Base-by-base conservation (phyloP, 2,113 vertebrate genomes). In the Nipponia nippon region DNA sequence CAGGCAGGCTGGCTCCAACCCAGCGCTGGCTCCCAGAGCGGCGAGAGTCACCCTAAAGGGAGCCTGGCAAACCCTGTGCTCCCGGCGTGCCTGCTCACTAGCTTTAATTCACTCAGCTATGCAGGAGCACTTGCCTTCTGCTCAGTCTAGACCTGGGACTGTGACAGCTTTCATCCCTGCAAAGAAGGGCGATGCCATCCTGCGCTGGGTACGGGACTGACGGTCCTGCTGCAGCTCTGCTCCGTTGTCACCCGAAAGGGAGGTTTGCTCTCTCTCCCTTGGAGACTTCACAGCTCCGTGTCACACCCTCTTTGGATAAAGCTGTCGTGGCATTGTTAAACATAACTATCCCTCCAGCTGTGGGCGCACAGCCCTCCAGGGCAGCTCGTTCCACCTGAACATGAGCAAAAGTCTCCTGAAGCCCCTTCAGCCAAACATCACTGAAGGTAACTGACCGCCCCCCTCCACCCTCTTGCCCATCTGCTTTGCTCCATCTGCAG, bases 171-270 rank as follows among this genome's bases (percentile, higher is more conserved):
- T 5, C 29, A 36, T 3, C 62, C 36, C 56, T 46, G 61, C 8
- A 7, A 26, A 36, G 66, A n/a, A 36, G 44, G 53, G 55, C 55
- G 56, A 30, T 16, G 46, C 44, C 73, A 22, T 13, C 61, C 59
- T 53, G 2, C 1, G 16, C 38, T 32, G 70, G 59, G 19, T 14
- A 12, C 0, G 2, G 36, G 46, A 47, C 14, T 2, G 26, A 7
- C 0, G 40, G 15, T 53, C 29, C 56, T 78, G 70, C 70, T 53
- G 83, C 27, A 34, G 46, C 34, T 67, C 55, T 67, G 66, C 53
- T 63, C 71, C 40, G 76, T 26, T 72, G 27, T n/a, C 72, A 30
- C 76, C 22, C 9, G 1, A 40, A 50, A 63, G 42, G 23, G 26
- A 73, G 23, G 16, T 91, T 73, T 70, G 26, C 36, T 66, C 14